Evolutionary conservation across 1,140 invertebrate species (phyloP), one percentile per base, ranked within the genome.

Genomic region (Lepidurus apus): DNA sequence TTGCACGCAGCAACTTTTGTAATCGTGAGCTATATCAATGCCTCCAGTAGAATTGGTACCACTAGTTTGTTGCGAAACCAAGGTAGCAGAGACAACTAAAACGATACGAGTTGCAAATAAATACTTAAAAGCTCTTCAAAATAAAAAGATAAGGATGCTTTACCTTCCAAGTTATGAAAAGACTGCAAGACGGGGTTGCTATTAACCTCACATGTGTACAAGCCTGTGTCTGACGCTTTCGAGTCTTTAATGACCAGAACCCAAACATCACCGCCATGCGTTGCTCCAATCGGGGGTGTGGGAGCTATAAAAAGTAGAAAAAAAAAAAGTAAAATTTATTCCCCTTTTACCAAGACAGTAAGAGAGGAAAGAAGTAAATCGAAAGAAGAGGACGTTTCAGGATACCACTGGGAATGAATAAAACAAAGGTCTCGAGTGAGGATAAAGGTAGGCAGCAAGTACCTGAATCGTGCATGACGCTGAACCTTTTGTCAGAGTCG

Each of bases 151-250:
- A 43, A n/a, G 9, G 13, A 10, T 42, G 73, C 21, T 86, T 87
- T 84, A 92, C 91, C 91, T 82, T 88, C 89, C 10, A 95, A 84
- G 83, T 90, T 89, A 83, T 93, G 91, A 82, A 92, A 93, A 80
- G 91, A 92, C 74, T 90, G 87, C 17, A 93, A 86, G 4, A 90
- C 88, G 0, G 93, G 93, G 80, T 90, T 89, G n/a, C 90, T 92
- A 86, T 94, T 94, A 0, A 94, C 89, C 85, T 94, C 92, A 81
- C 93, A 95, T 80, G 91, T 89, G 82, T 95, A 95, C 8, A 92
- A 86, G 4, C 93, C 93, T 7, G 91, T 89, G 84, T 95, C 93
- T 8, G 87, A 87, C 5, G 88, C 83, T 81, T 88, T 90, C 1
- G 90, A 88, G 42, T 87, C 85, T 81, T 90, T 90, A 81, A 95